Percentiles rank a stretch among this genome's conserved stretches.
These are phyloP conservation scores for Phaonia tiefii DNA, from an alignment of 2,888 invertebrate species.

Conservation along the genomic window DNA sequence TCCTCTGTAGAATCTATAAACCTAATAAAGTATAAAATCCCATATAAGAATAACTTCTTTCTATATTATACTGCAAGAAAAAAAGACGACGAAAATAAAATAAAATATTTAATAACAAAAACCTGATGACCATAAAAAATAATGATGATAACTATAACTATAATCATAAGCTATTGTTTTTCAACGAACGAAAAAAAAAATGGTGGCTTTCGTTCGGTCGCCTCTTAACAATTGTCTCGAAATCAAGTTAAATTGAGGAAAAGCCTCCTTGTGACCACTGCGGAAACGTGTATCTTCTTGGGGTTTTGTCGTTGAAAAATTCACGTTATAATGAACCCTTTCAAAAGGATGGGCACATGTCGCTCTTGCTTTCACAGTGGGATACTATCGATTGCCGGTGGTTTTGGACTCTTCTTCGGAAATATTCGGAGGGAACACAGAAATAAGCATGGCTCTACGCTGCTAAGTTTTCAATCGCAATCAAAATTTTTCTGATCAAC, in stretches of 20 bases:
- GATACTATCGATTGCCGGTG: conserved; percentile 54
- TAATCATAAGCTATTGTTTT: conserved; percentile 67
- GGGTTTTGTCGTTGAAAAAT: conserved; percentile 22
- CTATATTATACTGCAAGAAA: background rate
- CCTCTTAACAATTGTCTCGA: conserved; percentile 65
- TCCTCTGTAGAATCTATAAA: conserved; percentile 40
- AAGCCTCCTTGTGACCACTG: conserved; percentile 22
- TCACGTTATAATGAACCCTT: conserved; percentile 64
- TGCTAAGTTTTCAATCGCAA: conserved; percentile 67
- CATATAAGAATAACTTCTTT: conserved; percentile 18
- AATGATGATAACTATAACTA: conserved; percentile 60
- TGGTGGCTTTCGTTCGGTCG: conserved; percentile 12
- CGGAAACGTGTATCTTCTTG: conserved; percentile 50
- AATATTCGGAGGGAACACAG: conserved; percentile 29
- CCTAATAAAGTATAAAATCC: conserved; percentile 52
- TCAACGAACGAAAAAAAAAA: conserved; percentile 32
- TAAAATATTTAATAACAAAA: conserved; percentile 27
- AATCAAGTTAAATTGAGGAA: conserved; percentile 67
- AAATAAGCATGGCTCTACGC: conserved; percentile 48
- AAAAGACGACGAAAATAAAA: conserved; percentile 24
- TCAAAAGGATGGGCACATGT: conserved; percentile 69
- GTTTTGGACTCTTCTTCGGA: background rate
- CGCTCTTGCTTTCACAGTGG: conserved; percentile 69
- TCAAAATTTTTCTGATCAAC: conserved; percentile 67
- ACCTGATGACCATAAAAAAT: conserved; percentile 58